A percentile compares a stretch with the other conserved stretches of the same genome.
Conservation (phyloP, 2,888 invertebrate genomes). For the Trimorus sp. region DNA sequence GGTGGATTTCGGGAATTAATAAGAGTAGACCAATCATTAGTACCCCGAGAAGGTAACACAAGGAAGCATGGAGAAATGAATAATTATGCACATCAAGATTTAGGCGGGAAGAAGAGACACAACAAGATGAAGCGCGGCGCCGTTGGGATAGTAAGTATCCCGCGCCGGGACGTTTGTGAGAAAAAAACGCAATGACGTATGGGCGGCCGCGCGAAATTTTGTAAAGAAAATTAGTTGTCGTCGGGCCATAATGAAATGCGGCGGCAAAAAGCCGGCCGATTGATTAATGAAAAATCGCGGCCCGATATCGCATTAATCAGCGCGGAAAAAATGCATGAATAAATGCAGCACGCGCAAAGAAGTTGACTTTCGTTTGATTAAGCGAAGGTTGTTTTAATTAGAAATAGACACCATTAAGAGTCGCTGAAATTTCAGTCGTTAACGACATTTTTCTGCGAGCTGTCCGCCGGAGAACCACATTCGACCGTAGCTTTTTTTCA, state of each 20-base stretch:
- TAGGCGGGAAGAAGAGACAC: constrained; percentile 24
- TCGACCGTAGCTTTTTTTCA: too few species aligned
- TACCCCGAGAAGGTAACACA: constrained; percentile 37
- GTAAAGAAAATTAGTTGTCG: not conserved
- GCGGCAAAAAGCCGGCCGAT: not conserved
- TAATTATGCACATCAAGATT: constrained; percentile 48
- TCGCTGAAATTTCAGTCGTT: too few species aligned
- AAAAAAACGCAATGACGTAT: too few species aligned
- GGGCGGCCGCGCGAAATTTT: not conserved
- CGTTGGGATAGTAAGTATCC: constrained; percentile 22
- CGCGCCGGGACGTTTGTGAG: too few species aligned
- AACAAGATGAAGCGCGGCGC: constrained; percentile 19
- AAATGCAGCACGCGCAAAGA: constrained; percentile 7
- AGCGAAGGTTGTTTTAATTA: too few species aligned
- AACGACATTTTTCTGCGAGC: too few species aligned
- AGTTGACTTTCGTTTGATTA: too few species aligned
- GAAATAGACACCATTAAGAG: too few species aligned
- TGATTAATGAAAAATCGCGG: too few species aligned
- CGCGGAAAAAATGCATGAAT: too few species aligned
- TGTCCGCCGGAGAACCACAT: too few species aligned
- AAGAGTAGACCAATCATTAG: constrained; percentile 22
- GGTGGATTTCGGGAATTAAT: not conserved
- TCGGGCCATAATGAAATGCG: not conserved
- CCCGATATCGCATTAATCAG: too few species aligned
- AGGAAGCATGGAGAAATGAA: constrained; percentile 39